phyloP scores from a whole-genome alignment of 2,888 invertebrate genomes.

The Habrosyne pyritoides region DNA sequence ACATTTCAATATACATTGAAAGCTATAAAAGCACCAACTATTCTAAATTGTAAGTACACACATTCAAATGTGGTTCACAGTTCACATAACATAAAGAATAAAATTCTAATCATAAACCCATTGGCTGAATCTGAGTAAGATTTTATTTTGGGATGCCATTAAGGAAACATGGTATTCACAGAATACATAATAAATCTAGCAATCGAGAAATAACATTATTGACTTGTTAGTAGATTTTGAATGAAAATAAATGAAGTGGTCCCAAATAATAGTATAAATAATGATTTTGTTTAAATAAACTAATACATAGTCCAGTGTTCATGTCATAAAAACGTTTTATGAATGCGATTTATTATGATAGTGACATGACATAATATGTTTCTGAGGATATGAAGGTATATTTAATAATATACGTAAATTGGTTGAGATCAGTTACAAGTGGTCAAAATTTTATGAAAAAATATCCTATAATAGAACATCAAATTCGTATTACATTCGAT shows the following conservation, averaged over 20 bases:
- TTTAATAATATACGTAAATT: background rate
- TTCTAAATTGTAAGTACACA: slow-evolving; percentile 24
- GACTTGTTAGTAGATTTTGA: background rate
- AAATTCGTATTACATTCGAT: background rate
- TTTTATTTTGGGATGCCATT: background rate
- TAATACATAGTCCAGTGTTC: background rate
- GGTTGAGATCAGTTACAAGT: background rate
- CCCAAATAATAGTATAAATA: background rate
- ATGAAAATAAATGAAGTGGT: background rate
- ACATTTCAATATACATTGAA: slow-evolving; percentile 23
- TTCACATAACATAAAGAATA: background rate
- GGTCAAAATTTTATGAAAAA: background rate
- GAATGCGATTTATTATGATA: background rate
- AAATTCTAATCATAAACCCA: background rate
- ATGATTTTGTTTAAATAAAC: too few species aligned
- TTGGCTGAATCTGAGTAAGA: background rate
- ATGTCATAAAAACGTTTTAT: background rate
- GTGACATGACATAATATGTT: background rate
- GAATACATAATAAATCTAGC: background rate
- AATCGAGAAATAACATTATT: background rate
- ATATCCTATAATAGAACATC: background rate
- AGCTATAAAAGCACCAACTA: slow-evolving; percentile 24
- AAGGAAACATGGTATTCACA: background rate
- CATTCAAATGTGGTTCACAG: slow-evolving; percentile 8
- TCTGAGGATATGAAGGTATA: background rate